These are phyloP conservation scores for human (Homo sapiens) DNA, from an alignment of 2,113 vertebrate species.

Conservation along the genomic window DNA sequence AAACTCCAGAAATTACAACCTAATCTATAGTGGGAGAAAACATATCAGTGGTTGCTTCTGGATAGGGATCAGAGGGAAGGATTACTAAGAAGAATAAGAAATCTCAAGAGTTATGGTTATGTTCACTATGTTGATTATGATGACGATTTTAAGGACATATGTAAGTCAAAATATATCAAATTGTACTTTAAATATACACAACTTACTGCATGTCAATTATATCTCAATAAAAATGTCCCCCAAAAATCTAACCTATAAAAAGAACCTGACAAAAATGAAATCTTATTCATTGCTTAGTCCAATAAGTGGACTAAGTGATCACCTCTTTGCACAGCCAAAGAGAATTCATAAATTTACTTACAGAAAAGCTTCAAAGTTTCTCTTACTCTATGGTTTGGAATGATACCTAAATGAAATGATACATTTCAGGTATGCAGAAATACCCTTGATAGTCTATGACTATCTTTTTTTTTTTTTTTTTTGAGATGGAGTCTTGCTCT, in stretches of 20 bases:
- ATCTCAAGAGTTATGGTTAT: neutral
- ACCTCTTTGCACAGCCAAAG: neutral
- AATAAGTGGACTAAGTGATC: conserved; percentile 24
- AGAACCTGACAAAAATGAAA: conserved; percentile 4
- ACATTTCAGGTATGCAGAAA: conserved; percentile 20
- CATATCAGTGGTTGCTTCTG: neutral
- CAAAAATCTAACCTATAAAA: neutral
- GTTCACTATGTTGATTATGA: neutral
- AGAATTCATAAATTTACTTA: conserved; percentile 18
- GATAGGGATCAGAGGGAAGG: neutral
- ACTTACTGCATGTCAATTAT: conserved; percentile 27
- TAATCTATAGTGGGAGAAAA: neutral
- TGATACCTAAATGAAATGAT: neutral
- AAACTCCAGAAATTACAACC: conserved; percentile 35
- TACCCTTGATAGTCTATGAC: neutral
- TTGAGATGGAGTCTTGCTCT: too few relatives aligned
- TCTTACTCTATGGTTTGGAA: conserved; percentile 4
- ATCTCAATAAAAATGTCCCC: neutral
- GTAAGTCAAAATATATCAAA: neutral
- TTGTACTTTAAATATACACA: neutral
- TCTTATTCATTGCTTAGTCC: neutral
- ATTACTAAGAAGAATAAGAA: neutral
- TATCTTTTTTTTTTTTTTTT: too few relatives aligned
- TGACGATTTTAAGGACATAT: neutral
- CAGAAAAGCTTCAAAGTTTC: neutral